Evolutionary conservation across 1,140 invertebrate genomes (phyloP), one percentile per base, ranked within the genome.

Genomic region (Nasonia longicornis): DNA sequence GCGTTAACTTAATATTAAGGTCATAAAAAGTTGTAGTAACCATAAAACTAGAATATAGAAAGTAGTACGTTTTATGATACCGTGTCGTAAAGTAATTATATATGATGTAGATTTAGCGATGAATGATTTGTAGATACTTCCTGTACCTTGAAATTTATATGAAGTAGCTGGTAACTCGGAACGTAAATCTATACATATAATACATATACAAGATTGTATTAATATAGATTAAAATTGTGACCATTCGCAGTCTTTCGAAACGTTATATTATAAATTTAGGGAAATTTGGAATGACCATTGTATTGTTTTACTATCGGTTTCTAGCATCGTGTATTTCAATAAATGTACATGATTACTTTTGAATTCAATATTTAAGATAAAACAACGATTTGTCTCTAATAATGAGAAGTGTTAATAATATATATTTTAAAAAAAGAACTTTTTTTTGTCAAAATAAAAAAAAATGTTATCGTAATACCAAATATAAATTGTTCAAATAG

Each of bases 111-210:
- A 80, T 80, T 78, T 83, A 77, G 80, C 20, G 73, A 66, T 72
- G 38, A 81, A 67, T 83, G 85, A 88, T 83, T 86, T 89, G 87
- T 89, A 89, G 88, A 88, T 89, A 89, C 87, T 87, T 87, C 86
- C 85, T 85, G 87, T 88, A 89, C 87, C 87, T 89, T 88, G 83
- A 87, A 87, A 87, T 88, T 88, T 88, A 85, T 89, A 88, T 88
- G 85, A 87, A 78, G 83, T 88, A 88, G 84, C 29, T 48, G 38
- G 26, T 45, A 77, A 77, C 66, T 67, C 66, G 26, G 6, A 67
- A 77, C 11, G 7, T 67, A 77, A 42, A 67, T 45, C 66, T 79
- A 85, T 79, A 79, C 77, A 78, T 79, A 81, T 75, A 64, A 82
- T 75, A 80, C 48, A 82, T 82, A 83, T 77, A 79, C 78, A 81